Percentiles rank a stretch among this genome's conserved stretches.
Conservation (phyloP, 2,113 vertebrate genomes). For the Penelope pileata region DNA sequence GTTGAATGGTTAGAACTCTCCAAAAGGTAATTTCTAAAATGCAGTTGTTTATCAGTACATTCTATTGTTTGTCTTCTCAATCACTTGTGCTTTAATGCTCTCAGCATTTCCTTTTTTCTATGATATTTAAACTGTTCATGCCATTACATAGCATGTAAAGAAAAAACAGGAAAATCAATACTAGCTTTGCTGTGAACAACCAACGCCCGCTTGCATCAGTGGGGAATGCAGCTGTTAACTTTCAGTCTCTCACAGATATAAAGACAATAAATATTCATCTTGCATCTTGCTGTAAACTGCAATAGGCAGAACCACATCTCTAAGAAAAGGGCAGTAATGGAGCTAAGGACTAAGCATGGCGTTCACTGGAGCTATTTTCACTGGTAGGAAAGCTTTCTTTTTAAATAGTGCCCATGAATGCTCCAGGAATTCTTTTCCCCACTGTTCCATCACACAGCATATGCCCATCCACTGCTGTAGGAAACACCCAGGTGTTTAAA, state of each 20-base stretch:
- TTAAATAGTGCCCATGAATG: not conserved
- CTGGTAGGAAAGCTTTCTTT: not conserved
- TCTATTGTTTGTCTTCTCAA: not conserved
- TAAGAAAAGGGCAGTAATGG: not conserved
- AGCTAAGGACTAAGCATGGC: not conserved
- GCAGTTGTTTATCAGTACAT: not conserved
- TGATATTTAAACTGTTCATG: not conserved
- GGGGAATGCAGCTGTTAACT: not conserved
- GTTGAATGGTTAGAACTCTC: not conserved
- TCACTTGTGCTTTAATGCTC: not conserved
- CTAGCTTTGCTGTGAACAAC: constrained; percentile 13
- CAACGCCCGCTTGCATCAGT: not conserved
- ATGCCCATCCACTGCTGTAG: not conserved
- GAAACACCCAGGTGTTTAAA: not conserved
- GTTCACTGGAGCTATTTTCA: not conserved
- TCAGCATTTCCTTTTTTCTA: not conserved
- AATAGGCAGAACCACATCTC: not conserved
- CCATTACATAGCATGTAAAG: not conserved
- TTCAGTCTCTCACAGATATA: not conserved
- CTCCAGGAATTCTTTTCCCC: not conserved
- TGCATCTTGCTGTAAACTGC: not conserved
- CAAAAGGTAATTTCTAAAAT: not conserved
- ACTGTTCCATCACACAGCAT: fast-evolving
- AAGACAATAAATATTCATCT: constrained; percentile 13
- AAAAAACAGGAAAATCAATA: not conserved